Conservation (phyloP, 35 echinoderm and acorn worm species). For the Eucidaris tribuloides region DNA sequence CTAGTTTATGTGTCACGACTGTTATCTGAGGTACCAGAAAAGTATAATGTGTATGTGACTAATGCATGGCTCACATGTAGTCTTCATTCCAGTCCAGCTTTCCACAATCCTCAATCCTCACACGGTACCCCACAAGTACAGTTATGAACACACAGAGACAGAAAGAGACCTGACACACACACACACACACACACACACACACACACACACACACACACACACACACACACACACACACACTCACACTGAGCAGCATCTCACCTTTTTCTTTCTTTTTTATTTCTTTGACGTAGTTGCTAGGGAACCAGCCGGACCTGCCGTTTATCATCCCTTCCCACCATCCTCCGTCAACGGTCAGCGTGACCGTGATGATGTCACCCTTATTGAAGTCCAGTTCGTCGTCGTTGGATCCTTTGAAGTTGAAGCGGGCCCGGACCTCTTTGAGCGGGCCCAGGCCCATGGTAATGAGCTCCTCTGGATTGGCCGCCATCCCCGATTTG, state of each 20-base stretch:
- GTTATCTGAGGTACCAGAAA: too few relatives aligned
- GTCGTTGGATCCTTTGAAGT: slow-evolving; percentile 59
- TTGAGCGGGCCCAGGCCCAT: slow-evolving; percentile 46
- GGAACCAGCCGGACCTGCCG: slow-evolving; percentile 87
- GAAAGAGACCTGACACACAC: neutral
- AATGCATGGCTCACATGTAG: too few relatives aligned
- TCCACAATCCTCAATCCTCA: too few relatives aligned
- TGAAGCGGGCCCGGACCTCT: slow-evolving; percentile 60
- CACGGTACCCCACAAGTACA: too few relatives aligned
- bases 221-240: neutral
- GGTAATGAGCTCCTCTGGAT: neutral
- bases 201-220: neutral
- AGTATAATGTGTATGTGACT: too few relatives aligned
- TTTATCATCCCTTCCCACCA: slow-evolving; percentile 95
- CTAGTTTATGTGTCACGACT: too few relatives aligned
- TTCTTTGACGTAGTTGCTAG: slow-evolving; percentile 89
- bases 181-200: neutral
- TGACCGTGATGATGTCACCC: slow-evolving; percentile 84
- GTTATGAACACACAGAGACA: too few relatives aligned
- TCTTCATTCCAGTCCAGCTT: too few relatives aligned
- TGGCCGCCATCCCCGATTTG: neutral
- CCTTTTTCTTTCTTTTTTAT: slow-evolving; percentile 38
- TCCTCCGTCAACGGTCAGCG: slow-evolving; percentile 81
- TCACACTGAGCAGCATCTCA: neutral
- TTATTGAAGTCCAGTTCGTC: slow-evolving; percentile 82